Percentiles rank a stretch among this genome's conserved stretches.
These are phyloP conservation scores for Muscicapa adusta DNA, from an alignment of 2,113 vertebrate species.

Conservation along the genomic window DNA sequence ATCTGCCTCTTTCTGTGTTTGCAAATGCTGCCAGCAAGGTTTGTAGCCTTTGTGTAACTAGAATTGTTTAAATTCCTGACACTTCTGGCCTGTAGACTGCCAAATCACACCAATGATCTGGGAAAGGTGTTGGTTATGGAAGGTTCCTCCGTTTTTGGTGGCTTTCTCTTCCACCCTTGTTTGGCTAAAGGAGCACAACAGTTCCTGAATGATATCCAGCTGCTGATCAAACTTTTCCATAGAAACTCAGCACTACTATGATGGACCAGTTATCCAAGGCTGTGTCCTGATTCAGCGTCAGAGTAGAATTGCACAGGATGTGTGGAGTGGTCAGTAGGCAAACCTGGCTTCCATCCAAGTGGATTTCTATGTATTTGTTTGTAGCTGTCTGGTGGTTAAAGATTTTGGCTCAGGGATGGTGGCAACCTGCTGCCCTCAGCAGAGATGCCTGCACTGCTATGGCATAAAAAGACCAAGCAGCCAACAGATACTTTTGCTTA, in stretches of 20 bases:
- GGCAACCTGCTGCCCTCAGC: not conserved
- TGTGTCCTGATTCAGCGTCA: not conserved
- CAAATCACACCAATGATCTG: not conserved
- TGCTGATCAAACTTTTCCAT: not conserved
- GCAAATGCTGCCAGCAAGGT: not conserved
- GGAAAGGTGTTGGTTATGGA: not conserved
- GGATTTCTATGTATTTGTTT: not conserved
- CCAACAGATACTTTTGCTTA: not conserved
- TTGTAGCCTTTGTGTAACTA: not conserved
- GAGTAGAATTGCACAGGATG: not conserved
- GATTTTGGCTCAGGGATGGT: not conserved
- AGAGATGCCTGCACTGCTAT: not conserved
- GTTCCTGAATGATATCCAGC: not conserved
- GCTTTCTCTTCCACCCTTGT: not conserved
- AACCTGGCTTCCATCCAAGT: not conserved
- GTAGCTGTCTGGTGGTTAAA: not conserved
- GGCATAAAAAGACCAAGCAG: not conserved
- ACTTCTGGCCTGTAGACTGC: not conserved
- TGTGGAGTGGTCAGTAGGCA: not conserved
- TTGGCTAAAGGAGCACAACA: not conserved
- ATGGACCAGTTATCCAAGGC: not conserved
- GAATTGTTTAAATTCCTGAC: not conserved
- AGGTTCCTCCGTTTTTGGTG: not conserved
- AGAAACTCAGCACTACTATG: not conserved
- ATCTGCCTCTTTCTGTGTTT: not conserved